Percentiles rank a stretch among this genome's conserved stretches.
phyloP scores from a whole-genome alignment of 2,113 vertebrate species.

The Hydropotes inermis region DNA sequence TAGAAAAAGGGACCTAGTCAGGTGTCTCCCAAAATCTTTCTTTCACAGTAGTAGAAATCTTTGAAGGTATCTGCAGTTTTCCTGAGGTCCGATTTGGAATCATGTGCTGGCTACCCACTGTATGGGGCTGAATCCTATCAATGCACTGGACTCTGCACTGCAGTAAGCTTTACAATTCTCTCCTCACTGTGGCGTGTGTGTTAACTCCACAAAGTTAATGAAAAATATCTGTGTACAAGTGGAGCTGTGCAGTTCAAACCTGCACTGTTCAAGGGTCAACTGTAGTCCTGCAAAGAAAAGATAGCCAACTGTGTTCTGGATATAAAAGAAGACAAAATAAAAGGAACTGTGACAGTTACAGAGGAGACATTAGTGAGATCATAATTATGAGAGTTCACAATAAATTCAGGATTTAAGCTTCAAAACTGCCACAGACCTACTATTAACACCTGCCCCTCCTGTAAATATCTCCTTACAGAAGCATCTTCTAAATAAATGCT shows the following conservation, averaged over 20 bases:
- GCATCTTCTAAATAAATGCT: conserved; percentile 15
- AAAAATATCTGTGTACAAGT: not conserved
- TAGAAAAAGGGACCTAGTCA: not conserved
- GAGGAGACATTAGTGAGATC: not conserved
- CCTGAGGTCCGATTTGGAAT: not conserved
- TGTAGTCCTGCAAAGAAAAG: not conserved
- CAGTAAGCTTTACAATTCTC: not conserved
- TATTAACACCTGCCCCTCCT: not conserved
- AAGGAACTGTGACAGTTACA: not conserved
- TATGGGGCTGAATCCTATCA: not conserved
- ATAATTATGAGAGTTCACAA: not conserved
- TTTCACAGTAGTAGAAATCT: not conserved
- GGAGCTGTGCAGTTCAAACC: not conserved
- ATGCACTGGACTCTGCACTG: not conserved
- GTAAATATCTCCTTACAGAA: not conserved
- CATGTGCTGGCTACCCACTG: not conserved
- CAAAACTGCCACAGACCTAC: not conserved
- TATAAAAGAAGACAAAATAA: not conserved
- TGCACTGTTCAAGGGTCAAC: not conserved
- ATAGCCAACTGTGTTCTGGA: not conserved
- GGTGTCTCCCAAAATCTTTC: not conserved
- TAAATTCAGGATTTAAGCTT: not conserved
- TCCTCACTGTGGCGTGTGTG: not conserved
- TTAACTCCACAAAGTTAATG: not conserved
- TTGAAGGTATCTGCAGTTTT: not conserved